These are phyloP conservation scores for Bagarius yarrelli DNA, from an alignment of 2,113 vertebrate genomes.

Conservation along the genomic window DNA sequence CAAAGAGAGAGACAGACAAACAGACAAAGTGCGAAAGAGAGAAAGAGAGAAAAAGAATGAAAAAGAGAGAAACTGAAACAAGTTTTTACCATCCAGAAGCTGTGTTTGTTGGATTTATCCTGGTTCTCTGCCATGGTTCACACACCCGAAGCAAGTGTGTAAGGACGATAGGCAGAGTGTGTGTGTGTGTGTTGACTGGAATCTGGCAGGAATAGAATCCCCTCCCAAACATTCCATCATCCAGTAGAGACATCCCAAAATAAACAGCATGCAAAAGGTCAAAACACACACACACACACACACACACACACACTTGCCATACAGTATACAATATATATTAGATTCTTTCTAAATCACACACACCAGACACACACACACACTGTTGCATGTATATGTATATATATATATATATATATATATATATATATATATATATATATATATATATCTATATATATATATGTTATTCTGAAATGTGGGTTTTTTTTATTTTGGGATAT, in stretches of 20 bases:
- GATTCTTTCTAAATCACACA: conserved; percentile 27
- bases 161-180: background rate
- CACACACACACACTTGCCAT: background rate
- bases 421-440: background rate
- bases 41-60: background rate
- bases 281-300: conserved; percentile 45
- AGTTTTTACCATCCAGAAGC: conserved; percentile 75
- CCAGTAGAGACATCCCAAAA: conserved; percentile 69
- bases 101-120: conserved; percentile 66
- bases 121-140: conserved; percentile 55
- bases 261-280: conserved; percentile 74
- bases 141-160: background rate
- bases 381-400: background rate
- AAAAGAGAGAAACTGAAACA: background rate
- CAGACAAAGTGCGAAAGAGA: background rate
- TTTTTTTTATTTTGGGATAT: too few relatives aligned
- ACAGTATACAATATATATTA: conserved; percentile 1
- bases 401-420: background rate
- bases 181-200: conserved; percentile 53
- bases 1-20: background rate
- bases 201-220: conserved; percentile 73
- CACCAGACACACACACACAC: background rate
- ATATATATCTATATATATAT: background rate
- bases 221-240: conserved; percentile 73
- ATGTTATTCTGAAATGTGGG: too few relatives aligned